Base-by-base conservation (phyloP, 1,140 invertebrate genomes). In the Penaeus chinensis region DNA sequence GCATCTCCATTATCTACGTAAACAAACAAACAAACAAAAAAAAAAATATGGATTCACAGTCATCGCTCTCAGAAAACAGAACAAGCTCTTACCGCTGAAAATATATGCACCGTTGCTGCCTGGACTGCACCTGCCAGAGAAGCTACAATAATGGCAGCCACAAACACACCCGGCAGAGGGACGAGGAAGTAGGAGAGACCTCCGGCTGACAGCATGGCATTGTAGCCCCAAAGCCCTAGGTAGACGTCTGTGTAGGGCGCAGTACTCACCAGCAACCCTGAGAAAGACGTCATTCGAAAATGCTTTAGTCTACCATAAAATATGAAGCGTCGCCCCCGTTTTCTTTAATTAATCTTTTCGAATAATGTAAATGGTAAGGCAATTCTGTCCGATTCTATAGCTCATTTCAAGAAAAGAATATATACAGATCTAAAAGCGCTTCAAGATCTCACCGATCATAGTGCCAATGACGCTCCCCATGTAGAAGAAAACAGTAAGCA, bases 181-280 rank as follows among this genome's bases (percentile, higher is more conserved):
- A 84, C 78, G n/a, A 90, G 37, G 86, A 90, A 90, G 66, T 81
- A 90, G 0, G 54, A 63, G 19, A 83, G 42, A 8, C 65, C 89
- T n/a, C 89, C 89, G 0, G 82, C 63, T 13, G 81, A 76, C 37
- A 90, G 84, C 60, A 90, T 47, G 42, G 82, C 84, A 69, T 90
- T 90, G 86, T 84, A 90, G 78, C 85, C 81, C 89, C 89, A 90
- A n/a, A 90, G 80, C 4, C 89, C 89, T 13, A 61, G 47, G 47
- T 90, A 90, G 24, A 88, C 89, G 13, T 88, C 83, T 0, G n/a
- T 74, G 62, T 85, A 83, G 18, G 86, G 86, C 20, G 81, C 77
- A 5, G 71, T n/a, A 62, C 82, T 88, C 8, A 88, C 20, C 66
- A 88, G 8, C 47, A 61, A 82, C n/a, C 85, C 89, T 88, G 83